These are phyloP conservation scores for Drosophila rhopaloa DNA, from an alignment of 1,140 invertebrate species.

Conservation along the genomic window DNA sequence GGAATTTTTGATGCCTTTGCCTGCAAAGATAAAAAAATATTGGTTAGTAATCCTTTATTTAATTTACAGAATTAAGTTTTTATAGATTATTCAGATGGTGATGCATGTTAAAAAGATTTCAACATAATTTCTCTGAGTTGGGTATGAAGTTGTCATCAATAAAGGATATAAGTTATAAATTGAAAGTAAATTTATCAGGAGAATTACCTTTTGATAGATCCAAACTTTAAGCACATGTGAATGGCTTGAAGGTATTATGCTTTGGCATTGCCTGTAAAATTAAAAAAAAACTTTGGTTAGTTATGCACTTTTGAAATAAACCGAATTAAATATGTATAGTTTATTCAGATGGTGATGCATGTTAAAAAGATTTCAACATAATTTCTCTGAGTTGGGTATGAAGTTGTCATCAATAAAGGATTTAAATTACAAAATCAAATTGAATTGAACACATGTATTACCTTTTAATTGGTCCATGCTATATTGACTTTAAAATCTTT, in stretches of 20 bases:
- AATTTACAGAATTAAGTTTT: background rate
- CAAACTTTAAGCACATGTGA: no score
- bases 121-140: constrained; percentile 48
- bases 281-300: background rate
- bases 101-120: constrained; percentile 64
- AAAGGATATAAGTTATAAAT: background rate
- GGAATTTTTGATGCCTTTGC: background rate
- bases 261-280: constrained; percentile 16
- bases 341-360: constrained; percentile 68
- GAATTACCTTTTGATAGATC: background rate
- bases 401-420: constrained; percentile 44
- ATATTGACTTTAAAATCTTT: no score
- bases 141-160: constrained; percentile 57
- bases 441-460: background rate
- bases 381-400: constrained; percentile 48
- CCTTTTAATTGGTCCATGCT: background rate
- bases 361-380: constrained; percentile 55
- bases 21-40: constrained; percentile 20
- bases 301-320: background rate
- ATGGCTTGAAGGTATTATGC: no score
- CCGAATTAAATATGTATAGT: background rate
- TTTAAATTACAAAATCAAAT: background rate
- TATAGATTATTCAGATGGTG: constrained; percentile 53
- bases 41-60: background rate
- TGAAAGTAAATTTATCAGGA: no score